These are phyloP conservation scores for Andinoacara biseriatus DNA, from an alignment of 2,113 vertebrate genomes.

Conservation along the genomic window DNA sequence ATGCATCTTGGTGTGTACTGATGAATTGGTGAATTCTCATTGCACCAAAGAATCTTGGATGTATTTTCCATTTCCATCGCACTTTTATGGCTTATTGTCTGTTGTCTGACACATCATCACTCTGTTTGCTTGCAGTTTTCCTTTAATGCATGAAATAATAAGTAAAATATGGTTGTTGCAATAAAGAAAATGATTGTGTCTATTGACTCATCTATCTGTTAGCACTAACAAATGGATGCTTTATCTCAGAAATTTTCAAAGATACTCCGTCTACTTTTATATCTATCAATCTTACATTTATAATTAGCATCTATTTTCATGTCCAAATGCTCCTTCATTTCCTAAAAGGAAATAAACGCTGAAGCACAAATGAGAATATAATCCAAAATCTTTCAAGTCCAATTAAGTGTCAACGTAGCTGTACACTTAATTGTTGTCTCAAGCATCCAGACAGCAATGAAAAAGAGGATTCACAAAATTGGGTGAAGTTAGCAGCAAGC, in stretches of 20 bases:
- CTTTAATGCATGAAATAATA: conserved; percentile 57
- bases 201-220: not conserved
- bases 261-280: too few relatives aligned
- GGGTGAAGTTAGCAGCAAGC: not conserved
- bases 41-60: conserved; percentile 38
- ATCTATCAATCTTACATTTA: too few relatives aligned
- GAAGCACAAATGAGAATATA: not conserved
- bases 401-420: not conserved
- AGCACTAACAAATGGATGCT: fast-evolving
- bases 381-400: not conserved
- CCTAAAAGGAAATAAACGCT: too few relatives aligned
- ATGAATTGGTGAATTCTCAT: conserved; percentile 8
- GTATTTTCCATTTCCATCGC: conserved; percentile 39
- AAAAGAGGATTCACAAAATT: not conserved
- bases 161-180: not conserved
- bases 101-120: conserved; percentile 12
- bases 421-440: not conserved
- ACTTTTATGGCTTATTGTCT: conserved; percentile 1
- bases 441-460: not conserved
- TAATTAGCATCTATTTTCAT: too few relatives aligned
- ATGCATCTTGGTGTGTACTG: not conserved
- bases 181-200: conserved; percentile 39
- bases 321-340: too few relatives aligned
- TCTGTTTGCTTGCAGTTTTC: conserved; percentile 20
- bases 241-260: not conserved